Evolutionary conservation across 2,888 invertebrate genomes (phyloP).

Genomic region (Matsumyia berberina): DNA sequence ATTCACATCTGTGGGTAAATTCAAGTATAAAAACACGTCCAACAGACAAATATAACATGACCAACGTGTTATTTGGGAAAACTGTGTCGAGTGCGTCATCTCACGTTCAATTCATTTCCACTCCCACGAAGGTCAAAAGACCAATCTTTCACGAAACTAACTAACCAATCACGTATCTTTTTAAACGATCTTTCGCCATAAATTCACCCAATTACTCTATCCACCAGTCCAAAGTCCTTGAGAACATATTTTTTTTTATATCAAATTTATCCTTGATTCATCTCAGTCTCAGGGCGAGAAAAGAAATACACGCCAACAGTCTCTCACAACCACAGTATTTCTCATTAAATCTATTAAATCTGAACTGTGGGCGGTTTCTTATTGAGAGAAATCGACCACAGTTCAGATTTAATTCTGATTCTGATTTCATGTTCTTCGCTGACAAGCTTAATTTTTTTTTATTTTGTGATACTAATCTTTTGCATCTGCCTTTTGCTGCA

Average conservation of each 20-base stretch:
- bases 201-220: conserved; percentile 7
- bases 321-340: neutral
- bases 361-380: neutral
- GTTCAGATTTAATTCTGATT: too few species aligned
- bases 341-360: conserved; percentile 23
- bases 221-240: too few species aligned
- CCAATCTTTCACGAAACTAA: neutral
- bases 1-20: too few species aligned
- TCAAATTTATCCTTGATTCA: conserved; percentile 21
- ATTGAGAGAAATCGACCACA: conserved; percentile 1
- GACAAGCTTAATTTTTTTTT: neutral
- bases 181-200: conserved; percentile 2
- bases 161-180: neutral
- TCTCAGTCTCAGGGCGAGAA: neutral
- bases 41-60: too few species aligned
- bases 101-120: neutral
- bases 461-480: neutral
- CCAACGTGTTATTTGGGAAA: too few species aligned
- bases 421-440: conserved; percentile 8
- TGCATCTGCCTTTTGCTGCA: conserved; percentile 2
- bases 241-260: too few species aligned
- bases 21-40: too few species aligned
- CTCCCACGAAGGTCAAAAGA: neutral
- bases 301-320: neutral
- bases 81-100: too few species aligned